Evolutionary conservation across 2,888 invertebrate species (phyloP).

Genomic region (Mycalesis mineus): DNA sequence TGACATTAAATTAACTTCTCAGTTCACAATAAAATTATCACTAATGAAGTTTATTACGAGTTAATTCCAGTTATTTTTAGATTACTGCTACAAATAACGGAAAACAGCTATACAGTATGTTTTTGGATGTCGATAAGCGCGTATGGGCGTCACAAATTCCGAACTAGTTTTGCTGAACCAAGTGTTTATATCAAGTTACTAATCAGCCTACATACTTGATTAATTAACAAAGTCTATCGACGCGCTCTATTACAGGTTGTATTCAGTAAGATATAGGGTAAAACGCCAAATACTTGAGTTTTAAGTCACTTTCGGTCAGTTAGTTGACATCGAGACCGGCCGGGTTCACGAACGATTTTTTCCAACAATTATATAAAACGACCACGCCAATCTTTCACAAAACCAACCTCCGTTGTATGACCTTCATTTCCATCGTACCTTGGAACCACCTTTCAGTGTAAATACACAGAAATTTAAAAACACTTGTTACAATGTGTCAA

Average conservation of each 20-base stretch:
- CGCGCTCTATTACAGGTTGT: neutral
- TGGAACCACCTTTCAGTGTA: conserved; percentile 42
- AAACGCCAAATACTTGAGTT: neutral
- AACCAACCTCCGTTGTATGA: conserved; percentile 49
- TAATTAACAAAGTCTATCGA: conserved; percentile 26
- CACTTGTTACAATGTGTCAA: conserved; percentile 76
- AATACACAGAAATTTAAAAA: conserved; percentile 67
- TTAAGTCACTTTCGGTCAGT: conserved; percentile 24
- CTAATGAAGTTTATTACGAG: conserved; percentile 7
- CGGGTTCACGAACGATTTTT: conserved; percentile 52
- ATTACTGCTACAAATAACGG: conserved; percentile 23
- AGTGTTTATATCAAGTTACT: conserved; percentile 40
- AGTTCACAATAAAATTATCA: neutral
- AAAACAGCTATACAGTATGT: conserved; percentile 25
- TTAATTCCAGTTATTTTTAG: conserved; percentile 21
- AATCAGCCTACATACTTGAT: conserved; percentile 34
- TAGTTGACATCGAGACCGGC: conserved; percentile 57
- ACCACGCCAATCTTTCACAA: conserved; percentile 58
- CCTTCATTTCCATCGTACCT: conserved; percentile 54
- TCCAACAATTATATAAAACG: conserved; percentile 63
- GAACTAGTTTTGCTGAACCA: conserved; percentile 26
- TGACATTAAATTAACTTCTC: neutral
- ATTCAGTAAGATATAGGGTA: neutral
- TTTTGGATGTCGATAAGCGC: conserved; percentile 29
- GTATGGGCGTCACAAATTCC: conserved; percentile 33